Evolutionary conservation across 2,888 invertebrate species (phyloP), one percentile per base, ranked within the genome.

Genomic region (Drosophila neotestacea): DNA sequence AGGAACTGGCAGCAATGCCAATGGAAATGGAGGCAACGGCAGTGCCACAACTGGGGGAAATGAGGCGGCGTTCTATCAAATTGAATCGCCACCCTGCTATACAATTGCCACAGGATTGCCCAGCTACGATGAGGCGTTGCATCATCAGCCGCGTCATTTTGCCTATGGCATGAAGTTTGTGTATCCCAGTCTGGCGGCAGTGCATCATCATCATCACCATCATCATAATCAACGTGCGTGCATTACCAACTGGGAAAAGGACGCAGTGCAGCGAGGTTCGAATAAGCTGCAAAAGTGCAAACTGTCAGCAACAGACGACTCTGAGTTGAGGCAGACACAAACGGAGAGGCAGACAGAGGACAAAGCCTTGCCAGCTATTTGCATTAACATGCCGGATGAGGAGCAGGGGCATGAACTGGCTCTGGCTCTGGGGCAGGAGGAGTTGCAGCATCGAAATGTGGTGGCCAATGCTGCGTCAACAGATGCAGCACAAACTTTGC

Each of bases 71-170:
- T 92, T 92, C 81, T 91, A 91, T 79, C 92, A 92, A 90, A 91
- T 92, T 86, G 94, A 94, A 84, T 94, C 94, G 46, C 92, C 95
- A 68, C 95, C 95, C 41, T 94, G 94, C 81, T 95, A 95, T 89
- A 94, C 95, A 46, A 93, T 95, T 73, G 95, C 94, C 80, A 94
- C 95, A 32, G 95, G 95, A 9, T 89, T 95, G 65, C 95, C 95
- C 39, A 94, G 93, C 70, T 95, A 95, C 91, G 94, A 94, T 70
- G 95, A 95, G 90, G 95, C 95, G 11, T 89, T 95, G 81, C 93
- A 94, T 89, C 94, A 94, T 90, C 91, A 92, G 81, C 90, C 92
- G 93, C 88, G 90, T 55, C 90, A 90, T 63, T 91, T 90, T 69
- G 85, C 89, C 77, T 92, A 89, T 71, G 91, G 91, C 81, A 91